Base-by-base conservation (phyloP, 2,888 invertebrate genomes). In the Chloroclystis v-ata region DNA sequence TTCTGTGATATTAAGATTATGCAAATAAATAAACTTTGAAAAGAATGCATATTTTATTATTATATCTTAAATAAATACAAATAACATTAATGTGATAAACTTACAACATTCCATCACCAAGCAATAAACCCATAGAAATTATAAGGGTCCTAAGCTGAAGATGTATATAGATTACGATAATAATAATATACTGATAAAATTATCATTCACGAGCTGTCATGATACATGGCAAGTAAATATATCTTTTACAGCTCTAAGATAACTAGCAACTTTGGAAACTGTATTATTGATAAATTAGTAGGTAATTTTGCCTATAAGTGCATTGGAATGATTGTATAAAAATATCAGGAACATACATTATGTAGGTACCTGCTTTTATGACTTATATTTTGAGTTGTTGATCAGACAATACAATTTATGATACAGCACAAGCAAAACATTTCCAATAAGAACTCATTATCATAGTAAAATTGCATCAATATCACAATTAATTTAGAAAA, bases 61-160 rank as follows among this genome's bases (percentile, higher is more conserved):
- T 72, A n/a, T n/a, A n/a, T 72, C 78, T 79, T 83, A 81, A 75
- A 80, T 80, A 81, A 81, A 81, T 78, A 82, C 59, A 74, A 66
- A 74, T 74, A 78, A 76, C 74, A 63, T 69, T 65, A 57, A 57
- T 58, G 69, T 74, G 72, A 75, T 75, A 74, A 72, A 76, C 78
- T 72, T 76, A 78, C 71, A 82, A 79, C 76, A 72, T 65, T 80
- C 82, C 81, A 61, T 74, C 79, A 82, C 80, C 81, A 63, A 67
- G 66, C 67, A 49, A 54, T 67, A 49, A 54, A 61, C 59, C 48
- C 49, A 48, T 52, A 50, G 41, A 52, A 54, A 47, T 37, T 11
- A 51, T 48, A 42, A 46, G 48, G 55, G 43, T 60, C 47, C 24
- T 6, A 43, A 47, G 26, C 42, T 47, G 29, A 45, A 51, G 47